These are phyloP conservation scores for Torymus aiolomorphi DNA, from an alignment of 2,888 invertebrate species.

Conservation along the genomic window DNA sequence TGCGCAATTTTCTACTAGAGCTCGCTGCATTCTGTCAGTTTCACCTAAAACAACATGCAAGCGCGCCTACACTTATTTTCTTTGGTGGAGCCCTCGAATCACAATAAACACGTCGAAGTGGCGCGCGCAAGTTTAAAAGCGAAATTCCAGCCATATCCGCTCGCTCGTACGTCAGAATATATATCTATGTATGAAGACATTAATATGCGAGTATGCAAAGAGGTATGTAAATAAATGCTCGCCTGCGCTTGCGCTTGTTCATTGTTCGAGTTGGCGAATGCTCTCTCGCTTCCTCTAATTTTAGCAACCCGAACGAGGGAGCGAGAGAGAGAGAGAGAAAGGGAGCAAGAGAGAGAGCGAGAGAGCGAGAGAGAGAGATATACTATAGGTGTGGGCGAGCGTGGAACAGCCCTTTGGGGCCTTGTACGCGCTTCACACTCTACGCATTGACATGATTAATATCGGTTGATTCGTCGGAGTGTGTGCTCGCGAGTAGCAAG, in stretches of 20 bases:
- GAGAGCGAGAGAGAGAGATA: not conserved
- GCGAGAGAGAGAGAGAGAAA: too few species aligned
- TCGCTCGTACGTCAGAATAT: too few species aligned
- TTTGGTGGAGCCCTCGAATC: too few species aligned
- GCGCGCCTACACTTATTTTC: too few species aligned
- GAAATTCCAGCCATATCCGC: too few species aligned
- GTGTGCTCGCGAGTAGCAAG: not conserved
- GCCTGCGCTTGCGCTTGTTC: conserved; percentile 2
- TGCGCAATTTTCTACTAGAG: too few species aligned
- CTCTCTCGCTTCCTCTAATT: conserved; percentile 13
- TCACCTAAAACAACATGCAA: too few species aligned
- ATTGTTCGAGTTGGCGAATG: not conserved
- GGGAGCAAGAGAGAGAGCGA: too few species aligned
- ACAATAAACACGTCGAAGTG: too few species aligned
- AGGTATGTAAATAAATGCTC: conserved; percentile 44
- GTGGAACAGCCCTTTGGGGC: not conserved
- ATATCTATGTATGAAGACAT: conserved; percentile 41
- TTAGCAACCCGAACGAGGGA: not conserved
- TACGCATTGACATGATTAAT: conserved; percentile 32
- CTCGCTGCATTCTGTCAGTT: too few species aligned
- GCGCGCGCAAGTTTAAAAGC: too few species aligned
- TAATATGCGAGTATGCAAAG: conserved; percentile 63
- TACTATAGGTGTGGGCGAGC: not conserved
- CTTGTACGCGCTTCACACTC: not conserved
- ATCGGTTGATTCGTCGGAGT: conserved; percentile 3